Conservation (phyloP, 1,140 invertebrate genomes). For the Babylonia areolata region DNA sequence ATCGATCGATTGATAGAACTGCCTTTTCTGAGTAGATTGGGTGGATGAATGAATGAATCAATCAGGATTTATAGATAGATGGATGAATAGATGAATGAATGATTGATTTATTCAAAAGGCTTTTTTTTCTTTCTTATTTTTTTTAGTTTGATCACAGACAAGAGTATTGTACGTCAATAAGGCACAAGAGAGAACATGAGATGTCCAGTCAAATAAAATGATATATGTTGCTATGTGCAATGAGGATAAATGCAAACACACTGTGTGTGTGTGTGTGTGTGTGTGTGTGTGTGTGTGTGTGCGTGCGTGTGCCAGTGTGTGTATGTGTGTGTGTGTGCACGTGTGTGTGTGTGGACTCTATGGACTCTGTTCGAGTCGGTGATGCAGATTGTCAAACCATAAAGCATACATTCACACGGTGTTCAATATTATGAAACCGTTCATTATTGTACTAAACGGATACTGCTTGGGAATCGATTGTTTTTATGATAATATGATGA, state of each 20-base stretch:
- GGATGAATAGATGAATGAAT: not conserved
- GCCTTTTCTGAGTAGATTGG: too few relatives aligned
- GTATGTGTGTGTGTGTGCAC: conserved; percentile 20
- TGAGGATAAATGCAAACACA: not conserved
- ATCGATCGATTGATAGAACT: too few relatives aligned
- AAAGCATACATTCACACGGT: not conserved
- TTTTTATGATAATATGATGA: too few relatives aligned
- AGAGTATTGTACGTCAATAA: not conserved
- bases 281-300: conserved; percentile 13
- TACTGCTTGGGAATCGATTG: not conserved
- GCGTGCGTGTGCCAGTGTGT: conserved; percentile 4
- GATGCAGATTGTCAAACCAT: too few relatives aligned
- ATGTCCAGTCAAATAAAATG: not conserved
- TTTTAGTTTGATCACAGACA: not conserved
- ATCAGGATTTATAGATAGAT: too few relatives aligned
- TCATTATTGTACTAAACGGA: not conserved
- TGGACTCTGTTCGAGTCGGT: not conserved
- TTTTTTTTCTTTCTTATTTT: not conserved
- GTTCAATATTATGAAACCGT: too few relatives aligned
- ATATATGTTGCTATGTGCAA: not conserved
- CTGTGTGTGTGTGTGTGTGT: conserved; percentile 28
- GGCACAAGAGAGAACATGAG: not conserved
- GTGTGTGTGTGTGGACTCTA: not conserved
- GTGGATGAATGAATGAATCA: too few relatives aligned
- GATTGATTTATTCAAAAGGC: not conserved